Conservation (phyloP, 2,888 invertebrate species). For the Lycia hirtaria region DNA sequence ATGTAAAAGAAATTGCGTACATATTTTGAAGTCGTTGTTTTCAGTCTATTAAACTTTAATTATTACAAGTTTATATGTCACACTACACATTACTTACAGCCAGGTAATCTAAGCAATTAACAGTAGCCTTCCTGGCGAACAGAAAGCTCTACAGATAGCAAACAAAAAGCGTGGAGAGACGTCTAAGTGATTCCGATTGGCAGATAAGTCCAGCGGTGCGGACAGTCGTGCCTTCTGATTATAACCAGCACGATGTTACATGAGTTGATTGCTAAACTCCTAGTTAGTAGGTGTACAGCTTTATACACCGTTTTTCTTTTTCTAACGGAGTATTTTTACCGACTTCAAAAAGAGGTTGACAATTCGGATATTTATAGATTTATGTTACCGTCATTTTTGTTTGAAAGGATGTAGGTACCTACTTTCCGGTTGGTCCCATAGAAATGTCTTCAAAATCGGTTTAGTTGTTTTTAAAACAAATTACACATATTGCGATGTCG, state of each 20-base stretch:
- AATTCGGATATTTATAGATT: too few relatives aligned
- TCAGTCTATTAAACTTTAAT: too few relatives aligned
- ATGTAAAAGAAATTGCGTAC: too few relatives aligned
- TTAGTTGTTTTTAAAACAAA: too few relatives aligned
- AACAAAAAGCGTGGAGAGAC: constrained; percentile 10
- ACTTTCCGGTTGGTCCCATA: too few relatives aligned
- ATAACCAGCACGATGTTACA: constrained; percentile 6
- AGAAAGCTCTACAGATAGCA: background rate
- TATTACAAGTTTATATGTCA: too few relatives aligned
- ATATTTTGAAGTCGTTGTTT: too few relatives aligned
- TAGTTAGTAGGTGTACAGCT: background rate
- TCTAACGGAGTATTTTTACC: background rate
- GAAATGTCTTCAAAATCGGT: too few relatives aligned
- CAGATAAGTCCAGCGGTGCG: constrained; percentile 3
- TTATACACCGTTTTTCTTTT: background rate
- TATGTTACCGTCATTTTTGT: too few relatives aligned
- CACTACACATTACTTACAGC: background rate
- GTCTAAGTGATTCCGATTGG: constrained; percentile 6
- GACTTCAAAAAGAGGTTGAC: too few relatives aligned
- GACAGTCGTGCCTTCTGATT: constrained; percentile 26
- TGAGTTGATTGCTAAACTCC: background rate
- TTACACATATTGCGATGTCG: too few relatives aligned
- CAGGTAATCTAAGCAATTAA: constrained; percentile 16
- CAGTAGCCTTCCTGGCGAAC: background rate
- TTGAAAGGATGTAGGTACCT: too few relatives aligned